These are phyloP conservation scores for Meandrina meandrites DNA, from an alignment of 92 coral and sea anemone species.

Conservation along the genomic window DNA sequence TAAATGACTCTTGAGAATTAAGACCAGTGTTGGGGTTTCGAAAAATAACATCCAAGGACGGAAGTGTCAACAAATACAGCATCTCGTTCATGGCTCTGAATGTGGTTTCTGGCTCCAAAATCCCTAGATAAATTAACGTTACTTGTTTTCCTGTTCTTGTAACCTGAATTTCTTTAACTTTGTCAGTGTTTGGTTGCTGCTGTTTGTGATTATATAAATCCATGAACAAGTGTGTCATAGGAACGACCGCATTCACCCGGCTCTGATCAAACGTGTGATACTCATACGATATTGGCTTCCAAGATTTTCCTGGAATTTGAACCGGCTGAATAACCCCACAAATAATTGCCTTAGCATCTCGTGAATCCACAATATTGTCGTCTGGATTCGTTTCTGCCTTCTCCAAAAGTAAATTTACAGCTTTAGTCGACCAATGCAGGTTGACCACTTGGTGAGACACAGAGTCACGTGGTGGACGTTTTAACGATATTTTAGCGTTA, in stretches of 20 bases:
- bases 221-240: too few relatives aligned
- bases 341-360: constrained; percentile 44
- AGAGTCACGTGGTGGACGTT: too few relatives aligned
- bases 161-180: background rate
- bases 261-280: constrained; percentile 58
- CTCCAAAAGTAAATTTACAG: constrained; percentile 34
- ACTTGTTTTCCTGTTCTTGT: too few relatives aligned
- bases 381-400: constrained; percentile 14
- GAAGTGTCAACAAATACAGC: constrained; percentile 43
- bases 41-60: constrained; percentile 47
- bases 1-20: constrained; percentile 40
- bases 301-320: constrained; percentile 34
- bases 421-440: constrained; percentile 39
- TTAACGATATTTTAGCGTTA: constrained; percentile 40
- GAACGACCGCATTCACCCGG: constrained; percentile 43
- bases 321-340: constrained; percentile 28
- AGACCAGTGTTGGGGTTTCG: constrained; percentile 47
- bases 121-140: too few relatives aligned
- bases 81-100: constrained; percentile 69
- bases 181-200: background rate
- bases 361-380: constrained; percentile 41
- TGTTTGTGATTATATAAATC: constrained; percentile 1
- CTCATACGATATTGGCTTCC: constrained; percentile 34
- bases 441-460: too few relatives aligned
- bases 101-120: constrained; percentile 39